These are phyloP conservation scores for Drosophila nigricruria DNA, from an alignment of 2,888 invertebrate species.

Conservation along the genomic window DNA sequence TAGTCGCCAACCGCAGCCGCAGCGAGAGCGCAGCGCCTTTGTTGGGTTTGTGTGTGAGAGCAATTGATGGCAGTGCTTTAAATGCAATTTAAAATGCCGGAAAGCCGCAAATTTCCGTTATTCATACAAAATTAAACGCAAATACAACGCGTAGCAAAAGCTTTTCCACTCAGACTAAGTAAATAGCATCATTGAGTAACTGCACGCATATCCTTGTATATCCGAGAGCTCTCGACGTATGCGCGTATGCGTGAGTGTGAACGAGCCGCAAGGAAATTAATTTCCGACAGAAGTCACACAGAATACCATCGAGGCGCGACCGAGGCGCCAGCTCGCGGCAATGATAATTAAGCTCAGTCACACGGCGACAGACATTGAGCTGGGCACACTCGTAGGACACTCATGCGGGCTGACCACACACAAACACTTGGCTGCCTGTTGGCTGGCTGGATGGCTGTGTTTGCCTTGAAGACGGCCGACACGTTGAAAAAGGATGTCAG, in stretches of 20 bases:
- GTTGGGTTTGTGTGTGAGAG: constrained; percentile 22
- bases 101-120: constrained; percentile 79
- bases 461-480: constrained; percentile 71
- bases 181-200: constrained; percentile 37
- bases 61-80: constrained; percentile 62
- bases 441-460: constrained; percentile 34
- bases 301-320: constrained; percentile 60
- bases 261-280: constrained; percentile 72
- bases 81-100: constrained; percentile 78
- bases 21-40: constrained; percentile 45
- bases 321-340: constrained; percentile 62
- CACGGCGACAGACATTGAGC: constrained; percentile 35
- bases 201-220: constrained; percentile 41
- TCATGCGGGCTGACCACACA: constrained; percentile 28
- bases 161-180: constrained; percentile 46
- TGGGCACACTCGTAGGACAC: constrained; percentile 20
- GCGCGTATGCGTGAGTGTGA: constrained; percentile 30
- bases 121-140: constrained; percentile 76
- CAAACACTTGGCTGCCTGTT: constrained; percentile 12
- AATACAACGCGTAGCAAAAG: constrained; percentile 48
- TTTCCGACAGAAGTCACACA: constrained; percentile 81
- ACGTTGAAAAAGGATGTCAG: constrained; percentile 69
- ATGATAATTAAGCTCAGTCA: constrained; percentile 75
- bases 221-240: constrained; percentile 17
- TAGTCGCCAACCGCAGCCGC: constrained; percentile 53